Evolutionary conservation across 2,888 invertebrate genomes (phyloP).

Genomic region (Caenorhabditis japonica): DNA sequence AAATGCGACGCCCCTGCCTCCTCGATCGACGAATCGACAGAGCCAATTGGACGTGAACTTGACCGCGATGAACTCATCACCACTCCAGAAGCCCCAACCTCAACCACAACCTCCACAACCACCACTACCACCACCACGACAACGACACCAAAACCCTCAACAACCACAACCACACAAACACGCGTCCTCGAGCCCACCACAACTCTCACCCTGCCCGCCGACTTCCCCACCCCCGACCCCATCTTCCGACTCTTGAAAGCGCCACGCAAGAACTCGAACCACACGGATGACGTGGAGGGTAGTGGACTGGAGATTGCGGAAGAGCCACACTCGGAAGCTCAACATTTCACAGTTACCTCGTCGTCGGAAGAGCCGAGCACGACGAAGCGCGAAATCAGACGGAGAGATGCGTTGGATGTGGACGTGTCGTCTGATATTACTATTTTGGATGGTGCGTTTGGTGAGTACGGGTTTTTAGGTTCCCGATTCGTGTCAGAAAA

Average conservation of each 20-base stretch:
- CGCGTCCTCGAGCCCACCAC: constrained; percentile 44
- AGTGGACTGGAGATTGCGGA: constrained; percentile 28
- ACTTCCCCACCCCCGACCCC: constrained; percentile 55
- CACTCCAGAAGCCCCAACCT: constrained; percentile 21
- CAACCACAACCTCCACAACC: constrained; percentile 26
- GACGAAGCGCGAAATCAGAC: constrained; percentile 56
- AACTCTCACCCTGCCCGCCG: constrained; percentile 53
- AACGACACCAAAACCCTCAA: constrained; percentile 15
- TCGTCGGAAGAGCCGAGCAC: constrained; percentile 41
- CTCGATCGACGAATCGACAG: constrained; percentile 30
- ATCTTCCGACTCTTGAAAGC: constrained; percentile 47
- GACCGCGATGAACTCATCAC: constrained; percentile 51
- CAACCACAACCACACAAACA: constrained; percentile 25
- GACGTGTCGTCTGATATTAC: constrained; percentile 75
- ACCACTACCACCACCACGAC: constrained; percentile 9
- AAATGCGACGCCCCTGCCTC: constrained; percentile 42
- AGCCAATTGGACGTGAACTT: constrained; percentile 44
- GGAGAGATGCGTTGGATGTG: constrained; percentile 69
- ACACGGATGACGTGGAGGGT: constrained; percentile 43
- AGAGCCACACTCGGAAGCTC: constrained; percentile 24
- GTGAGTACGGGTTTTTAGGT: too few species aligned
- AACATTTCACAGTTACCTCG: constrained; percentile 37
- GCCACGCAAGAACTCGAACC: constrained; percentile 17
- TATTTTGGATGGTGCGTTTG: constrained; percentile 70
- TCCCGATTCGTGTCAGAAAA: too few species aligned